phyloP scores from a whole-genome alignment of 1,140 invertebrate species.

The Drosophila pachea region DNA sequence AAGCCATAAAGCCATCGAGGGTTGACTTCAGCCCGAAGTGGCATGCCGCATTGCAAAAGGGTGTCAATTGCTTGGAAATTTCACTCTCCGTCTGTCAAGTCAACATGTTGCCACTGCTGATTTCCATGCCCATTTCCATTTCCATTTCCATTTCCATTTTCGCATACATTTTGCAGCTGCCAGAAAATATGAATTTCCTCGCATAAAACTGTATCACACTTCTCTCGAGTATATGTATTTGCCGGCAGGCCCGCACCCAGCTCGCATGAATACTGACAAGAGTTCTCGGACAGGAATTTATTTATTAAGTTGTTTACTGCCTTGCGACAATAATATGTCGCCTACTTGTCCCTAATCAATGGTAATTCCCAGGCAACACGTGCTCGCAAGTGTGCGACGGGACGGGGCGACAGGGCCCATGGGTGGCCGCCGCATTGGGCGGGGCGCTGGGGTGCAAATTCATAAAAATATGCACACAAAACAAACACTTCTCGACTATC shows the following conservation, averaged over 20 bases:
- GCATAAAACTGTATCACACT: constrained; percentile 44
- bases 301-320: constrained; percentile 39
- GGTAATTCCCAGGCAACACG: constrained; percentile 38
- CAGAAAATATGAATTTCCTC: constrained; percentile 69
- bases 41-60: constrained; percentile 55
- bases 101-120: constrained; percentile 69
- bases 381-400: neutral
- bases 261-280: neutral
- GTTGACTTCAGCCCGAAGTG: constrained; percentile 38
- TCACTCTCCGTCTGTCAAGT: constrained; percentile 57
- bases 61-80: constrained; percentile 73
- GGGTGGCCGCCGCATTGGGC: no score
- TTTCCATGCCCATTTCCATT: neutral
- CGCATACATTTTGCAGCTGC: constrained; percentile 31
- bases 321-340: neutral
- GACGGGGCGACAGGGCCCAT: no score
- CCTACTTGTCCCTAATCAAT: constrained; percentile 34
- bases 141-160: no score
- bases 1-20: constrained; percentile 35
- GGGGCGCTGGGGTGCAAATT: no score
- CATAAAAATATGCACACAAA: constrained; percentile 34
- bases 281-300: constrained; percentile 34
- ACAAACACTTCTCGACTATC: constrained; percentile 31
- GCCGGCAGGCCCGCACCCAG: no score
- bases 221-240: constrained; percentile 1